Base-by-base conservation (phyloP, 2,113 vertebrate genomes). In the Tupaia chinensis region DNA sequence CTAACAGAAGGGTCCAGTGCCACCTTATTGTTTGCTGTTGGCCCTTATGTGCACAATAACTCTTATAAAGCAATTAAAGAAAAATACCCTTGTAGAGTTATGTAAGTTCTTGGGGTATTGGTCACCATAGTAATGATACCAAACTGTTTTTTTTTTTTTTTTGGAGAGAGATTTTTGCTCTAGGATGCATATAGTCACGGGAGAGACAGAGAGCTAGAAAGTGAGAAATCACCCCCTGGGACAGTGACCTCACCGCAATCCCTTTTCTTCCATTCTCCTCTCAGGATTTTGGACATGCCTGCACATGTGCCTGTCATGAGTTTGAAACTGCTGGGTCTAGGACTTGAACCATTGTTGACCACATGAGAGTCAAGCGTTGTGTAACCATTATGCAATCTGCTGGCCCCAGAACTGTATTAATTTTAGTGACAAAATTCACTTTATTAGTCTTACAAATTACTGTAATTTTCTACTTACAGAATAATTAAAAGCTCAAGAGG, bases 401-500 rank as follows among this genome's bases (percentile, higher is more conserved):
- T 44, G 44, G 44, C 44, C 44, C 44, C 29, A 89, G 77, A 96
- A 63, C 14, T 76, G 66, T 63, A 77, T 68, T 91, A 29, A 92
- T 92, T 85, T 97, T 92, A 94, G 79, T 94, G 76, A 22, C 65
- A 89, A 34, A 89, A 74, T 65, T 70, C 73, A 2, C 53, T 86
- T 65, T 66, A 34, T 83, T 93, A 77, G 61, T 80, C 63, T 87
- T 95, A 87, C 53, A 91, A 83, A 61, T 89, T 87, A 23, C 68
- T 90, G 20, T 32, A 77, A 61, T 84, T 19, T 78, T 94, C 76
- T 94, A 93, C 53, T 89, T 93, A 70, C 4, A 90, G 73, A 89
- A 65, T 94, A 90, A 87, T 90, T 96, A 84, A 96, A 96, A 95
- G 69, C 54, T 84, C 86, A 84, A 72, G 81, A 83, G n/a, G 65